Base-by-base conservation (phyloP, 2,888 invertebrate genomes). In the Ectemnius cavifrons region DNA sequence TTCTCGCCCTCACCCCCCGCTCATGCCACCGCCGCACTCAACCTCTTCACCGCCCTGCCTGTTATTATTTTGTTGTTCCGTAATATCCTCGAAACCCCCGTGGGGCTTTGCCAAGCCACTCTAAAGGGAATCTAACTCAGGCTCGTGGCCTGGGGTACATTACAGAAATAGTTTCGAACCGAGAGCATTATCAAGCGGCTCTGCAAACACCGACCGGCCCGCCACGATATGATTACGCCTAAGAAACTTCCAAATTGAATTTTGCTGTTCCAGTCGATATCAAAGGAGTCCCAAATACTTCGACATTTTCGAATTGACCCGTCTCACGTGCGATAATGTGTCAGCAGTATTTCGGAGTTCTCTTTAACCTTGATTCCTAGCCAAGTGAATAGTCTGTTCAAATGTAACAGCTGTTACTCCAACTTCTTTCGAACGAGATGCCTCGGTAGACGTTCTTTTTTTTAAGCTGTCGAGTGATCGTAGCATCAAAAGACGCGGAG, bases 31-130 rank as follows among this genome's bases (percentile, higher is more conserved):
- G 37, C 37, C 37, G 11, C 37, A 37, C 8, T 37, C 8, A 37
- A 37, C 37, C 37, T 37, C 37, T 37, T 37, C 52, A 4, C 56
- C 52, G 23, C 71, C 63, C 58, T 58, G 47, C 74, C 71, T 80
- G 78, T 83, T 85, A 83, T 86, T 87, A 85, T 84, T 84, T 84
- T 79, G 84, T 79, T 79, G 77, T 77, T 74, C 76, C 71, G 85
- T 79, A 86, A 81, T 84, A 86, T 85, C 81, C 85, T 57, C 67
- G 75, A 79, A 83, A 82, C 77, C 83, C 85, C 84, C 80, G 68
- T 79, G 77, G 80, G 85, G 82, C 81, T 85, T 85, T 82, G 74
- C 79, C 67, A 63, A 78, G 77, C 79, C 81, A 79, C 78, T 84
- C 84, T 82, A 82, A 86, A 85, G 83, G 78, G 81, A 84, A 82